These are phyloP conservation scores for Drosophila malerkotliana DNA, from an alignment of 1,140 invertebrate species.

Conservation along the genomic window DNA sequence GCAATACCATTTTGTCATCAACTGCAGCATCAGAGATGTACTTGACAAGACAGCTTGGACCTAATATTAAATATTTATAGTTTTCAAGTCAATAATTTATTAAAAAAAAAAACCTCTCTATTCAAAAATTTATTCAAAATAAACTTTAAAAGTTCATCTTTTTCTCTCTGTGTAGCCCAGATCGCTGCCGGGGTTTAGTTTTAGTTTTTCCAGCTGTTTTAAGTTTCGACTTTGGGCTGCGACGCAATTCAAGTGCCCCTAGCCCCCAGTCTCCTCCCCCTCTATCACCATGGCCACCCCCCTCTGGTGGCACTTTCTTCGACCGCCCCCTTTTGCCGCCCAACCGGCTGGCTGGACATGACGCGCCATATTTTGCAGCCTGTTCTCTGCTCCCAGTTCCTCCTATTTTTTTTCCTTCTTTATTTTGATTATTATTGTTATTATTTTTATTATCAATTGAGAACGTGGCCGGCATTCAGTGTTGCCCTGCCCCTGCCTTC, in stretches of 20 bases:
- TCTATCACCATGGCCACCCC: neutral
- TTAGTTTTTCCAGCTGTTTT: slow-evolving; percentile 59
- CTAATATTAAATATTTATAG: neutral
- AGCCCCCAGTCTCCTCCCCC: neutral
- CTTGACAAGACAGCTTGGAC: neutral
- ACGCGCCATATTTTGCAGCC: slow-evolving; percentile 78
- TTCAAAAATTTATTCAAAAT: neutral
- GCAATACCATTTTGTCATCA: slow-evolving; percentile 39
- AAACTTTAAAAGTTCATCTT: neutral
- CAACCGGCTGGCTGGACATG: slow-evolving; percentile 37
- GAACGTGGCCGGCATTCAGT: slow-evolving; percentile 79
- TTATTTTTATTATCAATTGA: slow-evolving; percentile 82
- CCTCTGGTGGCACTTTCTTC: neutral
- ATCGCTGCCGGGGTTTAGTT: slow-evolving; percentile 8
- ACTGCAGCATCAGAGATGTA: neutral
- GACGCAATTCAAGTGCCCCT: slow-evolving; percentile 64
- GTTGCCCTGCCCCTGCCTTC: slow-evolving; percentile 12
- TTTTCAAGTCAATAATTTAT: neutral
- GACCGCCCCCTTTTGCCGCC: slow-evolving; percentile 1
- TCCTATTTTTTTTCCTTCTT: slow-evolving; percentile 39
- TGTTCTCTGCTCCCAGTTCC: slow-evolving; percentile 13
- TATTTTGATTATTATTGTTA: slow-evolving; percentile 74
- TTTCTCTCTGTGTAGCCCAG: neutral
- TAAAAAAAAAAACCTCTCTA: neutral
- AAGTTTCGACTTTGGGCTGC: slow-evolving; percentile 59